Base-by-base conservation (phyloP, 2,888 invertebrate genomes). In the Melikaiella ostensackeni region DNA sequence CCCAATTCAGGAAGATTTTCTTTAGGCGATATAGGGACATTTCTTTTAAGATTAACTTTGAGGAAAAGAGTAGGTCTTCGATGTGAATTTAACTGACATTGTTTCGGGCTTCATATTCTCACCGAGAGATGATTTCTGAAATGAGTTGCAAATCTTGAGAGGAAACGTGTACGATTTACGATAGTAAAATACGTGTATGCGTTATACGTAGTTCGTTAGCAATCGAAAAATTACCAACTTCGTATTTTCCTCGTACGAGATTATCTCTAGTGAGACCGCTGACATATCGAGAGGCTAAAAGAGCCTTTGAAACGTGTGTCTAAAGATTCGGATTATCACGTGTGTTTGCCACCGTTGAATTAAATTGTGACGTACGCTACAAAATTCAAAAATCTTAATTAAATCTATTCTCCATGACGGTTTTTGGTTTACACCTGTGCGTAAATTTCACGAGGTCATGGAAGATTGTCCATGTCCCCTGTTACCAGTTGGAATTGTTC, bases 401-500 rank as follows among this genome's bases (percentile, higher is more conserved):
- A 63, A 35, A 13, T 70, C 46, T 42, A 64, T 74, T 77, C 77
- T 73, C 61, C 77, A 74, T 38, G 64, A 59, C 73, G 16, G 75
- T 80, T 77, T 75, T 78, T 79, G 61, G 35, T 80, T 84, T 78
- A 88, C 82, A 86, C 86, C 79, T 82, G 82, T 74, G 84, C 85
- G 78, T 84, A 83, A 75, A 86, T 81, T 82, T 80, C 85, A 79
- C 82, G 81, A 82, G 88, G 89, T 92, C 91, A 94, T 82, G 94
- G 94, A 82, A 93, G 93, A 81, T 94, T 94, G 84, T 94, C 94
- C 88, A 93, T 92, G 86, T 94, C 94, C 83, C 94, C 93, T 42
- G 94, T 93, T 79, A 93, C 93, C 86, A 93, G 87, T 88, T 94
- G 94, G 89, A 95, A 94, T 85, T 94, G 93, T 90, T 95, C 94